Percentiles rank a stretch among this genome's conserved stretches.
Conservation (phyloP, 2,888 invertebrate genomes). For the Pachydiplax longipennis region DNA sequence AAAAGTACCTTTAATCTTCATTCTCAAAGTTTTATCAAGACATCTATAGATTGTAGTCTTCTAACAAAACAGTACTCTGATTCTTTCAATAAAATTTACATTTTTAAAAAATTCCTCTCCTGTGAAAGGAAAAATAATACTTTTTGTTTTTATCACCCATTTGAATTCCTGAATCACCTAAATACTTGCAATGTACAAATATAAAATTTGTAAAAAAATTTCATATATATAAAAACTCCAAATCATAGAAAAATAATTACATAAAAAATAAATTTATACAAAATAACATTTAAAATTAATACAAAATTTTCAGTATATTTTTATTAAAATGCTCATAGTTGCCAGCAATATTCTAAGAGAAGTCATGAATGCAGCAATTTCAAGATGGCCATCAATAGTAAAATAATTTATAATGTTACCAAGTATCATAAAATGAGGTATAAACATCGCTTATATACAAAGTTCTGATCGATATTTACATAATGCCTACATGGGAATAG, state of each 20-base stretch:
- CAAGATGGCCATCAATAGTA: not conserved
- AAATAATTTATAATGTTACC: constrained; percentile 26
- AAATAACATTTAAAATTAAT: not conserved
- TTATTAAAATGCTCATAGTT: not conserved
- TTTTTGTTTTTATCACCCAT: constrained; percentile 26
- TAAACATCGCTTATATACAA: constrained; percentile 16
- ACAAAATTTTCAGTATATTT: not conserved
- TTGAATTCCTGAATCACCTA: not conserved
- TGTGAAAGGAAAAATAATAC: not conserved
- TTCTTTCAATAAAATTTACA: not conserved
- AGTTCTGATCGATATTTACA: not conserved
- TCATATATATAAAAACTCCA: not conserved
- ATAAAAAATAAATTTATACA: not conserved
- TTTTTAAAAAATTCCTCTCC: not conserved
- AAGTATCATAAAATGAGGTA: constrained; percentile 22
- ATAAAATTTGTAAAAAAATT: constrained; percentile 16
- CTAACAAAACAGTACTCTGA: not conserved
- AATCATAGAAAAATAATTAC: not conserved
- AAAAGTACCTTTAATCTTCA: no score
- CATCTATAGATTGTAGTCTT: no score
- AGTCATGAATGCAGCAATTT: not conserved
- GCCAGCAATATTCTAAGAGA: not conserved
- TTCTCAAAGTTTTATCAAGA: no score
- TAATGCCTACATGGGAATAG: not conserved
- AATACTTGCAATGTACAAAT: constrained; percentile 13